Evolutionary conservation across 2,113 vertebrate genomes (phyloP).

Genomic region (Tamias sibiricus): DNA sequence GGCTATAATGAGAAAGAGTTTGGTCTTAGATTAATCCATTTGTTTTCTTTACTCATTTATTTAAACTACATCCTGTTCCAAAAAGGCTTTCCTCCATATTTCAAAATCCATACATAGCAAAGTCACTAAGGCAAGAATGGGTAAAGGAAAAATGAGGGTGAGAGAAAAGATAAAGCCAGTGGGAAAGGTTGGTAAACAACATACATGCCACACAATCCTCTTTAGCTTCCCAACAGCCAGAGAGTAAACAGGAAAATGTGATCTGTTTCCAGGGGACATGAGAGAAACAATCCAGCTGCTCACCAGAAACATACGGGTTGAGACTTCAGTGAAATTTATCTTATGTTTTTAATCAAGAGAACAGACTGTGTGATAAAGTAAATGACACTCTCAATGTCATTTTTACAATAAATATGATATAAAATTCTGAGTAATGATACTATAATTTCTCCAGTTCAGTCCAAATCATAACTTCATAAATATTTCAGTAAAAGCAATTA

Average conservation of each 20-base stretch:
- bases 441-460: slow-evolving; percentile 60
- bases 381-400: slow-evolving; percentile 52
- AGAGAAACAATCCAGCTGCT: slow-evolving; percentile 32
- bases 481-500: slow-evolving; percentile 72
- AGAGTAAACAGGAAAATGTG: slow-evolving; percentile 33
- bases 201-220: not conserved
- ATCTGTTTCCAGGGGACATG: not conserved
- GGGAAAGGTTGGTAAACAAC: not conserved
- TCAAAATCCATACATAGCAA: not conserved
- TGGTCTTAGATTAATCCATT: not conserved
- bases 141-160: not conserved
- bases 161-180: not conserved
- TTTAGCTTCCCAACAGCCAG: not conserved
- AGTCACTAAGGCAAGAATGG: slow-evolving; percentile 8
- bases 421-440: slow-evolving; percentile 58
- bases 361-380: slow-evolving; percentile 34
- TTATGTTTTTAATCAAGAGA: slow-evolving; percentile 69
- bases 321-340: slow-evolving; percentile 31
- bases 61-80: not conserved
- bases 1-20: not conserved
- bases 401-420: slow-evolving; percentile 56
- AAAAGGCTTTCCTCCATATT: not conserved
- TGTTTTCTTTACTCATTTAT: not conserved
- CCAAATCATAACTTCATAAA: slow-evolving; percentile 65
- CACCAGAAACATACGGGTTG: not conserved